Base-by-base conservation (phyloP, 2,888 invertebrate species). In the Ypsolopha scabrella region DNA sequence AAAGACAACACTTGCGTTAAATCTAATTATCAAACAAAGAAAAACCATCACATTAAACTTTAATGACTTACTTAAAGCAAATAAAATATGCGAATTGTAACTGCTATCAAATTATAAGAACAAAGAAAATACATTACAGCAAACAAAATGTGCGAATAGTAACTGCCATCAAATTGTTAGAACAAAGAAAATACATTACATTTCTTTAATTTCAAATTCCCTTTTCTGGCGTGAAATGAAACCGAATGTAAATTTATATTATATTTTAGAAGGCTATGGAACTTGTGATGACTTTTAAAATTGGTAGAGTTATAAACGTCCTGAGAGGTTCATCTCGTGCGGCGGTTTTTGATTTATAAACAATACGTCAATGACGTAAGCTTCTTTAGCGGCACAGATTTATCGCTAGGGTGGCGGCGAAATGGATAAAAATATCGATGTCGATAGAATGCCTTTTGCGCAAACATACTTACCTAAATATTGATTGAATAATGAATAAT, bases 301-400 rank as follows among this genome's bases (percentile, higher is more conserved):
- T 46, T 10, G 34, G 33, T 9, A 9, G 46, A 8, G 46, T 46
- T 46, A 46, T 46, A 33, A 43, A 43, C 7, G 58, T 59, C 58
- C 55, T 57, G 61, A 63, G 24, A 62, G 60, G 63, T 60, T 60
- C 64, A 60, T 63, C 61, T 60, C 58, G 61, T 62, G 61, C 65
- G 67, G 67, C 68, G 67, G 67, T 67, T 70, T 72, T 70, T 79
- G 79, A 80, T 83, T 83, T 83, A 85, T 85, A 85, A 86, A 85
- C 85, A 86, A 86, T 83, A 76, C 80, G 75, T 80, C 81, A 79
- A 67, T 85, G 85, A 86, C 85, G 85, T 81, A 79, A 83, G 85
- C 85, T 85, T 80, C 85, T 85, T 83, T 85, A 85, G 80, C 77
- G 79, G 79, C 74, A 67, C 75, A 75, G 82, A 85, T 85, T 86